Base-by-base conservation (phyloP, 2,797 vertebrate species). In the Eulemur rubriventer region DNA sequence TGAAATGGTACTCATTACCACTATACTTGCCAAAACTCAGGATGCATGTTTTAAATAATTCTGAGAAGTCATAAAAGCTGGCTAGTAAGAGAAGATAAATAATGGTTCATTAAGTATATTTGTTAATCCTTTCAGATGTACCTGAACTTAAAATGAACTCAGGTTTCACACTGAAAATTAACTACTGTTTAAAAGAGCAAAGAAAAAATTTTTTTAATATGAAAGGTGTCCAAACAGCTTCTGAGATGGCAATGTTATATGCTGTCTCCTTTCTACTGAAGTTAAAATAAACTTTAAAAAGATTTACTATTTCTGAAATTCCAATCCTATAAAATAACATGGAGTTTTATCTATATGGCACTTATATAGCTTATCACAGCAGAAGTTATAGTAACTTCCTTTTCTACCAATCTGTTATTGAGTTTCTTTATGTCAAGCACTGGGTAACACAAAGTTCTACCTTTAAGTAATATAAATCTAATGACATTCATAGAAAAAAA, bases 111-210 rank as follows among this genome's bases (percentile, higher is more conserved):
- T 81, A 81, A 90, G 41, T 50, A 30, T 72, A 61, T 10, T 33
- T 87, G 28, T 85, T 67, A 33, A 90, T 93, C 16, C 24, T 48
- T 73, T 85, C 65, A 80, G 55, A 79, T 50, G 6, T 80, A 93
- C 70, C 20, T 90, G 28, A 89, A 90, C 65, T 57, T 90, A 73
- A 84, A 89, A 81, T 67, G 24, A 76, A 78, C 33, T 59, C 41
- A 69, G n/a, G 41, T 65, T 93, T 90, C 57, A 96, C 48, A 59
- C 0, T 50, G 8, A 93, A 90, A 96, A 67, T n/a, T 84, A 59
- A 41, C 7, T n/a, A 73, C n/a, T 70, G 2, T 76, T 85, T 63
- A 73, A 90, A 95, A 72, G 43, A 30, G 24, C 4, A 57, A 78
- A 63, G 13, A 67, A 82, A 43, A 38, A 43, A 41, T 65, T n/a